Conservation (phyloP, 1,140 invertebrate species). For the Drosophila jambulina region DNA sequence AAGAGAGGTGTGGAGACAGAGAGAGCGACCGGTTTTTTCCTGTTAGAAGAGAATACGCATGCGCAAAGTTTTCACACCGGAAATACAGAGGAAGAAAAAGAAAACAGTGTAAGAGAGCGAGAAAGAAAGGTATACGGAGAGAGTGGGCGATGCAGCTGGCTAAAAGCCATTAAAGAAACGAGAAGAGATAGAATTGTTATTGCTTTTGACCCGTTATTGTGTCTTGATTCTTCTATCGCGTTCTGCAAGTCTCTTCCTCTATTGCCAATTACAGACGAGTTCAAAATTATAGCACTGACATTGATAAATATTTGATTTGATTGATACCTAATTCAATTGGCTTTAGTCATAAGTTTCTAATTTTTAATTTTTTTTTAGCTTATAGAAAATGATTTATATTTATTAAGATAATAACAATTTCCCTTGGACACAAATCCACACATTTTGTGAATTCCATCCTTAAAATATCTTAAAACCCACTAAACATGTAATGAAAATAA, state of each 20-base stretch:
- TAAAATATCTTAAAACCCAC: no score
- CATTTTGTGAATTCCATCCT: no score
- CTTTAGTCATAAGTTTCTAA: no score
- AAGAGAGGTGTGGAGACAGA: constrained; percentile 20
- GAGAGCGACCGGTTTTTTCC: constrained; percentile 46
- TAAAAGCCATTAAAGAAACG: constrained; percentile 45
- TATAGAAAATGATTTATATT: no score
- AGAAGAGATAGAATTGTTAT: constrained; percentile 44
- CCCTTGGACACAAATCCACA: no score
- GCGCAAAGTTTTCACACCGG: constrained; percentile 48
- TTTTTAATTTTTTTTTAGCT: no score
- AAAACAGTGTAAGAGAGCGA: constrained; percentile 2
- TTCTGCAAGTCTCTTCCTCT: background rate
- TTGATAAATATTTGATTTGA: no score
- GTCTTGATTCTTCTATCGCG: constrained; percentile 36
- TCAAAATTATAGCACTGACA: background rate
- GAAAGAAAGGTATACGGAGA: constrained; percentile 4
- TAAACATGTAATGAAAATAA: no score
- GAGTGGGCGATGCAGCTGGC: constrained; percentile 22
- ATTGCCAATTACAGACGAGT: constrained; percentile 10
- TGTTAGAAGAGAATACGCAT: constrained; percentile 46
- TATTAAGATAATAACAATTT: no score
- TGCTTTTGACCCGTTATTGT: constrained; percentile 45
- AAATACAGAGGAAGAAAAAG: constrained; percentile 37
- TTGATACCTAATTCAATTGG: no score